phyloP scores from a whole-genome alignment of 1,140 invertebrate species.

The Trichomalopsis sarcophagae region DNA sequence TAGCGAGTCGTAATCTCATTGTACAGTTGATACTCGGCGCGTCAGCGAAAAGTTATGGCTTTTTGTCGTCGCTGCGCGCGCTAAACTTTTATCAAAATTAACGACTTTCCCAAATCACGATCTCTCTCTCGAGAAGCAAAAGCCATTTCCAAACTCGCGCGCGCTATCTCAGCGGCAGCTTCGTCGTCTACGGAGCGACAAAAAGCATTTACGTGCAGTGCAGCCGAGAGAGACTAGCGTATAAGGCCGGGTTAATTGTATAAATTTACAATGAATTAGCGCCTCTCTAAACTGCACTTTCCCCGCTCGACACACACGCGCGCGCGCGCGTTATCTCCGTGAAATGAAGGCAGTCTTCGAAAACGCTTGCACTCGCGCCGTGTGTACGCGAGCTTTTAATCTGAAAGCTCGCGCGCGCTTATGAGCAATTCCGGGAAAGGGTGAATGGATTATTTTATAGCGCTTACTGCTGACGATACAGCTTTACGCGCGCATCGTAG shows the following conservation, averaged over 20 bases:
- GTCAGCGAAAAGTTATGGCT: no score
- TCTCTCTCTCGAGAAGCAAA: no score
- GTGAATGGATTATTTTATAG: no score
- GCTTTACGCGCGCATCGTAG: no score
- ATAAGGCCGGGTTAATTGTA: constrained; percentile 59
- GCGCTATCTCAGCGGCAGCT: no score
- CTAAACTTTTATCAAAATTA: no score
- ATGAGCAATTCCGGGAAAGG: not conserved
- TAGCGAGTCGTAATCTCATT: not conserved
- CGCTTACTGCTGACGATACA: no score
- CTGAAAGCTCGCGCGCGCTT: not conserved
- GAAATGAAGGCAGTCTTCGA: not conserved
- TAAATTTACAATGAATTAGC: constrained; percentile 65
- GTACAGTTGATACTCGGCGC: no score
- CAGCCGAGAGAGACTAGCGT: not conserved
- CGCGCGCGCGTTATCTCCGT: no score
- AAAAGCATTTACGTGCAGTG: constrained; percentile 15
- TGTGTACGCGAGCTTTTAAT: not conserved
- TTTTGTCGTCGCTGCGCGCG: no score
- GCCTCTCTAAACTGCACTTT: constrained; percentile 36
- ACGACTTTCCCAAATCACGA: no score
- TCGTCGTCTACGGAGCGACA: not conserved
- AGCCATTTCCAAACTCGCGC: no score
- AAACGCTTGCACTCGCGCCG: not conserved
- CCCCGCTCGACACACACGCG: not conserved